These are phyloP conservation scores for Oreamnos americanus DNA, from an alignment of 2,113 vertebrate species.

Conservation along the genomic window DNA sequence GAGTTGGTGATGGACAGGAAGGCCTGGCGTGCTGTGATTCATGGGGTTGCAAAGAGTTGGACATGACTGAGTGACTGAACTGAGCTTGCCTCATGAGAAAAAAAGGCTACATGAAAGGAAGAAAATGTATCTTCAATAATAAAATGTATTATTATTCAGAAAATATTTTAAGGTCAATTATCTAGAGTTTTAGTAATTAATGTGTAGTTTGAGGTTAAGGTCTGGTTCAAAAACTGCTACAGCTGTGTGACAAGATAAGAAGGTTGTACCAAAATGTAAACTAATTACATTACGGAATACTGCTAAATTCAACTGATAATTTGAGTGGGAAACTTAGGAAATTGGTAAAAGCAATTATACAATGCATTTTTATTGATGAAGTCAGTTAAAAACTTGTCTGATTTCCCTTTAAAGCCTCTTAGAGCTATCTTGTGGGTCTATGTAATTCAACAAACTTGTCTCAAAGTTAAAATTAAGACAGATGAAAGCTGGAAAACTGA, in stretches of 20 bases:
- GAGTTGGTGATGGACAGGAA: no score
- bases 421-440: background rate
- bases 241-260: background rate
- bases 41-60: accelerated
- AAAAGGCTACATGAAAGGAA: background rate
- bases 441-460: background rate
- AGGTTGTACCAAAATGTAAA: background rate
- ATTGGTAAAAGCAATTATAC: background rate
- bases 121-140: background rate
- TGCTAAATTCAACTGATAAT: background rate
- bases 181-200: background rate
- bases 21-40: no score
- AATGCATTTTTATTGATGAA: background rate
- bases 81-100: background rate
- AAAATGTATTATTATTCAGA: background rate
- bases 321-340: background rate
- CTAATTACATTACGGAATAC: background rate
- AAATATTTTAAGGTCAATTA: background rate
- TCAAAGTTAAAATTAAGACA: background rate
- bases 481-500: background rate
- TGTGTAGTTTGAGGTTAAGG: background rate
- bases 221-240: background rate
- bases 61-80: no score
- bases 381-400: background rate
- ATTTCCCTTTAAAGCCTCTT: background rate